Base-by-base conservation (phyloP, 2,113 vertebrate species). In the Perccottus glenii region DNA sequence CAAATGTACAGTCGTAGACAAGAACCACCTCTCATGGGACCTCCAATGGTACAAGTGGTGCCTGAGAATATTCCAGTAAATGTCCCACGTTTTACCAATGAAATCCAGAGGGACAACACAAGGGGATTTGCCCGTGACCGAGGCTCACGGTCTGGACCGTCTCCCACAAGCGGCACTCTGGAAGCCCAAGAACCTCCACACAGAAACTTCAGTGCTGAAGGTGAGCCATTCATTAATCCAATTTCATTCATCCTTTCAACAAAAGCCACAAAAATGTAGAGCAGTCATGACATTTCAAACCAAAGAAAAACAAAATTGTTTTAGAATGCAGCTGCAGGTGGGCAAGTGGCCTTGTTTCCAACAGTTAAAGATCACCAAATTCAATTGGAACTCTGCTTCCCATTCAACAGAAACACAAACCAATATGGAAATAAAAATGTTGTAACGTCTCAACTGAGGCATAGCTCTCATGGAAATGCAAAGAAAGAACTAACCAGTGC, bases 31-130 rank as follows among this genome's bases (percentile, higher is more conserved):
- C 94, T 94, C 0, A 70, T 90, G 11, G 92, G 96, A 8, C 98
- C 98, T 1, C 97, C 96, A 0, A 93, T 98, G 0, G 96, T 98
- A 66, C 97, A 98, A 85, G 97, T 97, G 1, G 97, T 99, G 72
- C 98, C 98, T 0, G 96, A 96, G 71, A 95, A 97, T 77, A 95
- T 96, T 36, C 97, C 97, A 4, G 93, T 94, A 69, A 94, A 90
- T 33, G 94, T 92, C 43, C 92, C 95, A 11, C 93, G 94, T 33
- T 93, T 96, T 32, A 92, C 90, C 48, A 99, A 99, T 0, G 98
- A 99, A 92, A 99, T 99, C 69, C 97, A 97, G 84, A 90, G 94
- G 49, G 95, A 95, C 52, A 91, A 92, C 44, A 80, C 76, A 11
- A 91, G 93, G 0, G 82, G 90, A 0, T 94, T 96, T 59, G 89